Evolutionary conservation across 2,888 invertebrate species (phyloP).

Genomic region (Crossocerus cetratus): DNA sequence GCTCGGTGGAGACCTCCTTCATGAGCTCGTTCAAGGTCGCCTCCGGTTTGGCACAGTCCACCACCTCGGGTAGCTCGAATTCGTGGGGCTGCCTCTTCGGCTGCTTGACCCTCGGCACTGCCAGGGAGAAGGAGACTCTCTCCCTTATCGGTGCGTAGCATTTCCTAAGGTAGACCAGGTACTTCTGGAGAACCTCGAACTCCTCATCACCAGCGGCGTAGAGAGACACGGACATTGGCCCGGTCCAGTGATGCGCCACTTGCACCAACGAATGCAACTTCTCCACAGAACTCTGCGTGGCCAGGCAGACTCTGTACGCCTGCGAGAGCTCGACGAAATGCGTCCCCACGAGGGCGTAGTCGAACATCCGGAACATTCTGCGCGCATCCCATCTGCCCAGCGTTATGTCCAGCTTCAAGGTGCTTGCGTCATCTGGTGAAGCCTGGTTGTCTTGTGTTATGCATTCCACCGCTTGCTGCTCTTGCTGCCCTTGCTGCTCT

Average conservation of each 20-base stretch:
- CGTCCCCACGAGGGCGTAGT: constrained; percentile 85
- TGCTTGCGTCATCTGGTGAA: constrained; percentile 52
- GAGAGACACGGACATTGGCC: constrained; percentile 90
- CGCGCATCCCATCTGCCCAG: constrained; percentile 87
- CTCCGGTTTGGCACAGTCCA: constrained; percentile 85
- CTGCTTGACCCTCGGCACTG: constrained; percentile 82
- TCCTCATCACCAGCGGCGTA: constrained; percentile 90
- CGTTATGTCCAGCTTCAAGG: constrained; percentile 80
- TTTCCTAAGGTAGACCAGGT: constrained; percentile 85
- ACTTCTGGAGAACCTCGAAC: constrained; percentile 84
- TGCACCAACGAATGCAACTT: constrained; percentile 87
- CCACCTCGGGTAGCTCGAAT: constrained; percentile 64
- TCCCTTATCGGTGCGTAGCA: constrained; percentile 87
- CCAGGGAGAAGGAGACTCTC: constrained; percentile 86
- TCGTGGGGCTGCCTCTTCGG: constrained; percentile 70
- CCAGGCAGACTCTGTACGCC: constrained; percentile 84
- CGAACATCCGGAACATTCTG: constrained; percentile 84
- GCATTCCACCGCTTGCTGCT: constrained; percentile 51
- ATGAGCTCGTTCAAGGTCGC: constrained; percentile 81
- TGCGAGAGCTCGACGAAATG: constrained; percentile 81
- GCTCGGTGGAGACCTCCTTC: constrained; percentile 81
- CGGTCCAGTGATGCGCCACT: constrained; percentile 90
- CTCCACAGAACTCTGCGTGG: constrained; percentile 92
- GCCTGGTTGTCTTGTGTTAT: constrained; percentile 56
- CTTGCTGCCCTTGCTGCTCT: constrained; percentile 37